Base-by-base conservation (phyloP, 1,140 invertebrate species). In the Lepidurus couesii region DNA sequence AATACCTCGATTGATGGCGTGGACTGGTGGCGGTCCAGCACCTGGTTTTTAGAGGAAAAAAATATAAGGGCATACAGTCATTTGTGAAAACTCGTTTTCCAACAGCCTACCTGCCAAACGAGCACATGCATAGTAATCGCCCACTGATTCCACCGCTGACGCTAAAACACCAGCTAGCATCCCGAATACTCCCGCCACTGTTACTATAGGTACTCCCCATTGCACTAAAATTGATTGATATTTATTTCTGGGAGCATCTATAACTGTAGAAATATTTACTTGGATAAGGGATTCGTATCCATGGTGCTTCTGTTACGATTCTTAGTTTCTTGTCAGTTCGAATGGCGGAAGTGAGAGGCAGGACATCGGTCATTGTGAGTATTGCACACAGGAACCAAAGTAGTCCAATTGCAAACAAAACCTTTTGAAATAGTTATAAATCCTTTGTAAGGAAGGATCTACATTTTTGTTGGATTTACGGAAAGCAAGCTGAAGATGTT, bases 71-170 rank as follows among this genome's bases (percentile, higher is more conserved):
- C 21, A 4, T 10, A 80, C 21, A 9, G 26, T 43, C 78, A 26
- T 44, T 7, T 65, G 65, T 43, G 65, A 80, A 8, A 44, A 76
- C 34, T 34, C 1, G 73, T 26, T 7, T 11, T 42, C 16, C 24
- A 42, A 42, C 3, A 34, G 34, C 34, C 0, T 80, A 81, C 86
- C 84, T 84, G 91, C 90, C 90, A 77, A 92, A 91, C 90, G 89
- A 0, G 94, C 92, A 4, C 92, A 93, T 6, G 94, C 94, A 65
- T 93, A 93, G 85, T 96, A 96, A 84, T 96, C 95, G 81, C 94
- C 94, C 77, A 96, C 90, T 1, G 93, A 94, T 85, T 96, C 94
- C 9, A 95, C 91, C 0, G 92, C 91, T 75, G 93, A 94, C 0
- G 93, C 92, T 8, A 96, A 82, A 6, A 95, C 92, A 0, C 92